phyloP scores from a whole-genome alignment of 2,113 vertebrate genomes.

The Cricetomys ansorgei region DNA sequence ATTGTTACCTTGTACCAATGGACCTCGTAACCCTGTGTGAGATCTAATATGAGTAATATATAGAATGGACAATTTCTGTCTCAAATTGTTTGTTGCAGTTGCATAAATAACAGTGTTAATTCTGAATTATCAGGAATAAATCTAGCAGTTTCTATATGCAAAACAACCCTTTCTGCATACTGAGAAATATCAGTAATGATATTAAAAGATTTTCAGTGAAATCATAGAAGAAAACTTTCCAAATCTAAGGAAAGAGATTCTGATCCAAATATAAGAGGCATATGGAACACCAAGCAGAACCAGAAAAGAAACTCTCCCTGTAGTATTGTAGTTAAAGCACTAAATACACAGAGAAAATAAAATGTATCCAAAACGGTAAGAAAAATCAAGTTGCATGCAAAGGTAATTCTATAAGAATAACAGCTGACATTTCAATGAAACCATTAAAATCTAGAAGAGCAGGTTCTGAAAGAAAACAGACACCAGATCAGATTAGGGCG shows the following conservation, averaged over 20 bases:
- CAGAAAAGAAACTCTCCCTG: neutral
- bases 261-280: neutral
- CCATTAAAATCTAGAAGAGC: neutral
- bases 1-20: no score
- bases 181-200: no score
- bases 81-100: no score
- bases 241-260: neutral
- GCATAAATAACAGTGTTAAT: no score
- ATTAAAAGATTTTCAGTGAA: neutral
- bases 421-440: neutral
- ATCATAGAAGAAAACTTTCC: neutral
- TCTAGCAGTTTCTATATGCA: no score
- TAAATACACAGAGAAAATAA: neutral
- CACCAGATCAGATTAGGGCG: neutral
- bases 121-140: no score
- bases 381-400: neutral
- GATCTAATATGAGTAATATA: no score
- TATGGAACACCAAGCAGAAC: neutral
- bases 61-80: no score
- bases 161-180: no score
- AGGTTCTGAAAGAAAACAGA: neutral
- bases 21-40: no score
- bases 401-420: neutral
- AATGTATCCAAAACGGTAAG: neutral
- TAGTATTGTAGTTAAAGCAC: neutral